Percentiles rank a stretch among this genome's conserved stretches.
These are phyloP conservation scores for Zaprionus ornatus DNA, from an alignment of 1,140 invertebrate species.

Conservation along the genomic window DNA sequence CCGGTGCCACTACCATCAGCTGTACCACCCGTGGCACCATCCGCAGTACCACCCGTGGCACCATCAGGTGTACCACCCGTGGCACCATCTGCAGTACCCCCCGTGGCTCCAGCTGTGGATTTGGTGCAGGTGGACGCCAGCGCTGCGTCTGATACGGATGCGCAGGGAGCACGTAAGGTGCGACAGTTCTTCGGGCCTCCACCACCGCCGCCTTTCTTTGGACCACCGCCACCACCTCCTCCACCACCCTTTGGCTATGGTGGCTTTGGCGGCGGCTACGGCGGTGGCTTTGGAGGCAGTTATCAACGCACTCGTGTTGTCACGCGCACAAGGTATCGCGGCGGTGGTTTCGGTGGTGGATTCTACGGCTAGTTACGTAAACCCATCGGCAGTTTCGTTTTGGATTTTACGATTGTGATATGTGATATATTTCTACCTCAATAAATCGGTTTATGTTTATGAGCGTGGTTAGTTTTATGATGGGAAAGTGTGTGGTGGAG, in stretches of 20 bases:
- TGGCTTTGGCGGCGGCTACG: slow-evolving; percentile 51
- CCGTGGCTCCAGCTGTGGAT: slow-evolving; percentile 7
- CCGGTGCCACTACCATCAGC: not conserved
- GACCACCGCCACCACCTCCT: slow-evolving; percentile 42
- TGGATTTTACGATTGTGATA: not conserved
- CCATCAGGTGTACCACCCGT: not conserved
- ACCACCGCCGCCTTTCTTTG: slow-evolving; percentile 61
- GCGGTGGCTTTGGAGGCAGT: slow-evolving; percentile 52
- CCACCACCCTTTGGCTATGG: slow-evolving; percentile 25
- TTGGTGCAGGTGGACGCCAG: not conserved
- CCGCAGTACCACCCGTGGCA: not conserved
- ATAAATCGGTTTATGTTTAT: slow-evolving; percentile 15
- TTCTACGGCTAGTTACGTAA: slow-evolving; percentile 66
- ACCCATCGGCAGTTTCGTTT: not conserved
- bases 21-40: not conserved
- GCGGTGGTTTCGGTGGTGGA: slow-evolving; percentile 60
- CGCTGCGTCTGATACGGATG: slow-evolving; percentile 8
- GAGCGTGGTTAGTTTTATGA: slow-evolving; percentile 22
- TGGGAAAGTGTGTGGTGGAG: slow-evolving; percentile 20
- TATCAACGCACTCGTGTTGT: slow-evolving; percentile 68
- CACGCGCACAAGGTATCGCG: slow-evolving; percentile 65
- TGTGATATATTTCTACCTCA: slow-evolving; percentile 62
- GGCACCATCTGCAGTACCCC: not conserved
- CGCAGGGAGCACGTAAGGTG: slow-evolving; percentile 50
- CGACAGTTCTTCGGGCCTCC: slow-evolving; percentile 65